Base-by-base conservation (phyloP, 2,797 vertebrate species). In the Salmo trutta region DNA sequence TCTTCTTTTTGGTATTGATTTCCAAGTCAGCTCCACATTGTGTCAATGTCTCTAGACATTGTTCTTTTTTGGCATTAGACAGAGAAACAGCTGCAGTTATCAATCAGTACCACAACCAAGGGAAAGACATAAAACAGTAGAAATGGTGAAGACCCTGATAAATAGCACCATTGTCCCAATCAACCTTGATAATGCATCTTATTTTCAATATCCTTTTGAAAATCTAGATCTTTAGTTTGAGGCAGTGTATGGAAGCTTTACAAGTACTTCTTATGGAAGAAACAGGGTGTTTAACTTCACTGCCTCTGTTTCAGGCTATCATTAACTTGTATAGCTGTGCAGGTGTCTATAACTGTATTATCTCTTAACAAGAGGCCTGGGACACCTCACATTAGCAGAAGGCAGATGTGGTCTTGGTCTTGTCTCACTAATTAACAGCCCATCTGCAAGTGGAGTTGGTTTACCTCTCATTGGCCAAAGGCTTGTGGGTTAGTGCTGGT, bases 331-430 rank as follows among this genome's bases (percentile, higher is more conserved):
- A 79, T 70, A 73, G 51, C 74, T 54, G 70, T 54, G 76, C 81
- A 83, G 80, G 51, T 79, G 74, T 80, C 67, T 76, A 76, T 84
- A 79, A 75, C 77, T 75, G 10, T 56, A 75, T 79, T 74, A 80
- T 53, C 29, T 59, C 74, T 69, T 79, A 79, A 82, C 68, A 66
- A 64, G 74, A 83, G 71, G 54, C 62, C 1, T 51, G 78, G 77
- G 67, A 71, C 36, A n/a, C 69, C 52, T 65, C 70, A 68, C 73
- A 52, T 77, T 65, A 66, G 15, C 47, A 83, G 82, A 81, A 84
- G 81, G 41, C 41, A 47, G 41, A 47, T 47, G 41, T 12, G 41
- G 41, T 47, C 2, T 47, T 75, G 59, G 41, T 54, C 27, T 67
- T 67, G 5, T 76, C 66, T 67, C 64, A 52, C 77, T 65, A 79